Evolutionary conservation across 2,797 vertebrate genomes (phyloP).

Genomic region (Malacoctenus gilli): DNA sequence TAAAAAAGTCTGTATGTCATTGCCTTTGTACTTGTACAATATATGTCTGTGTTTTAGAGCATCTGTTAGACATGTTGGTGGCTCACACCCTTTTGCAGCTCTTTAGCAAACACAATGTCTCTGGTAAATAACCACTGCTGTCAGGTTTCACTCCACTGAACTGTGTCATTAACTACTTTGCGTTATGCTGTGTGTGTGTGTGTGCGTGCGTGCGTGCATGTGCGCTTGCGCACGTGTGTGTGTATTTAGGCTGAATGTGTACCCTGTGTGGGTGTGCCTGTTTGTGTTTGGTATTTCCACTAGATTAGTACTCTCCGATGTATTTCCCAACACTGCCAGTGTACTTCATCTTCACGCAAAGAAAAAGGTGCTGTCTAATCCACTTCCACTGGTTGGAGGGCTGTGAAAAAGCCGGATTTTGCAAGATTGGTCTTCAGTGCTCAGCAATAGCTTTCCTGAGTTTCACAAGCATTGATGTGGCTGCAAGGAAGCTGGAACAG

Average conservation of each 20-base stretch:
- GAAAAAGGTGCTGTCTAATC: slow-evolving; percentile 44
- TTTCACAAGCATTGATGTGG: slow-evolving; percentile 22
- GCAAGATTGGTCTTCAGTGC: slow-evolving; percentile 25
- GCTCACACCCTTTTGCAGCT: slow-evolving; percentile 44
- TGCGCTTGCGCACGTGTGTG: slow-evolving; percentile 18
- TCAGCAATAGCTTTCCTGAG: slow-evolving; percentile 25
- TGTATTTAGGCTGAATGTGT: slow-evolving; percentile 20
- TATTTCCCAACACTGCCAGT: slow-evolving; percentile 46
- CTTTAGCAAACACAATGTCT: slow-evolving; percentile 58
- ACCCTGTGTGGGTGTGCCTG: slow-evolving; percentile 50
- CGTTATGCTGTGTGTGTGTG: slow-evolving; percentile 16
- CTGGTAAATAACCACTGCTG: slow-evolving; percentile 65
- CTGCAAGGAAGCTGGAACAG: slow-evolving; percentile 29
- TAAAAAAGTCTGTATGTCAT: background rate
- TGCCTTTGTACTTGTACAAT: slow-evolving; percentile 1
- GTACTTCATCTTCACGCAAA: slow-evolving; percentile 30
- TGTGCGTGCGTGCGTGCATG: slow-evolving; percentile 13
- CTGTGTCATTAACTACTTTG: slow-evolving; percentile 69
- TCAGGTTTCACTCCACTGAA: slow-evolving; percentile 63
- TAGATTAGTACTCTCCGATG: slow-evolving; percentile 51
- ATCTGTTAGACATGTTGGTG: slow-evolving; percentile 38
- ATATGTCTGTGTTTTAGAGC: slow-evolving; percentile 21
- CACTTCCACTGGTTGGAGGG: slow-evolving; percentile 38
- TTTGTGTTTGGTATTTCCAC: slow-evolving; percentile 59
- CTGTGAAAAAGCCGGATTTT: slow-evolving; percentile 51